phyloP scores from a whole-genome alignment of 2,113 vertebrate genomes.

The Prochilodus magdalenae region DNA sequence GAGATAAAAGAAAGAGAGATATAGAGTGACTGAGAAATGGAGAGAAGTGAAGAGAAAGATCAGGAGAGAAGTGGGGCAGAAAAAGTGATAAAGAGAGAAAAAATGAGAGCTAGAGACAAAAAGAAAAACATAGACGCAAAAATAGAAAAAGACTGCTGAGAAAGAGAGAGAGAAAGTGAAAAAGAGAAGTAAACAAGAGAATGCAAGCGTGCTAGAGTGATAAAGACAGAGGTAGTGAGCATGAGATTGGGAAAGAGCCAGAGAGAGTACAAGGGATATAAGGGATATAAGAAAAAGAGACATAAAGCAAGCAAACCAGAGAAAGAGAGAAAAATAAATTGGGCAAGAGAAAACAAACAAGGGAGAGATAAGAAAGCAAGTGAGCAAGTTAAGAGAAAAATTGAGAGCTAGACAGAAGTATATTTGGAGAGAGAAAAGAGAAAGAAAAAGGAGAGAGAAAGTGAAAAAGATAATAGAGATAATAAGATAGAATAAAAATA shows the following conservation, averaged over 20 bases:
- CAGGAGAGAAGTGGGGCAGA: not conserved
- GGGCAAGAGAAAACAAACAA: too few relatives aligned
- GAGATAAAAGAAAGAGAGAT: too few relatives aligned
- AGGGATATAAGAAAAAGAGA: not conserved
- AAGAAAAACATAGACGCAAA: not conserved
- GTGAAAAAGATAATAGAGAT: too few relatives aligned
- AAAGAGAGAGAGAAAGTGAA: not conserved
- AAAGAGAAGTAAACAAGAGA: too few relatives aligned
- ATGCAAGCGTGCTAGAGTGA: too few relatives aligned
- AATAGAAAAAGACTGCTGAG: slow-evolving; percentile 22
- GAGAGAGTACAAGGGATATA: slow-evolving; percentile 11
- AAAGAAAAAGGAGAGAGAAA: too few relatives aligned
- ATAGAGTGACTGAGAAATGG: not conserved
- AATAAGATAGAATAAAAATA: too few relatives aligned
- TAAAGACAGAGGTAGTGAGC: not conserved
- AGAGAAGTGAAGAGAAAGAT: not conserved
- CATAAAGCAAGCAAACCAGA: slow-evolving; percentile 19
- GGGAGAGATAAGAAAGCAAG: too few relatives aligned
- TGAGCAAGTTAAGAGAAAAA: too few relatives aligned
- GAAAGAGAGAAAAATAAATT: too few relatives aligned
- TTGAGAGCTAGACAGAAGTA: too few relatives aligned
- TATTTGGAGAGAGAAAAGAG: too few relatives aligned
- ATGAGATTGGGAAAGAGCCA: not conserved
- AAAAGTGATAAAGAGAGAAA: not conserved
- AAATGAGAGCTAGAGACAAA: not conserved